Evolutionary conservation across 2,113 vertebrate species (phyloP), one percentile per base, ranked within the genome.

Genomic region (Phyllostomus hastatus): DNA sequence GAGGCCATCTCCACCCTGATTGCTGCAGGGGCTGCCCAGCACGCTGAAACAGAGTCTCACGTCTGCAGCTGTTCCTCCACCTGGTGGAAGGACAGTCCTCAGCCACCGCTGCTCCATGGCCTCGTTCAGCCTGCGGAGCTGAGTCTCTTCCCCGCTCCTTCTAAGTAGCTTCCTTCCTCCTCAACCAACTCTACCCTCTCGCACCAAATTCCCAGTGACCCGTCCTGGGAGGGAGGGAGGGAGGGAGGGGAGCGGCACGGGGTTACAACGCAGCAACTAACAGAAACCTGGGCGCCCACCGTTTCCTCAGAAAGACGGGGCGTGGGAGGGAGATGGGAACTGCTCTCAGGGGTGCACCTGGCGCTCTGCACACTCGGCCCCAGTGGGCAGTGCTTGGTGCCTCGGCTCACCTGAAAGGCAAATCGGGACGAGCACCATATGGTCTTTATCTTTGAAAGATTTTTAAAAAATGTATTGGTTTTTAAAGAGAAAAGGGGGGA

Each of bases 331-430:
- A 80, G 81, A 11, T 0, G 10, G 80, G 33, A 67, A 35, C 78
- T 7, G 43, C 38, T 38, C 73, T 33, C 5, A 41, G 75, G 46
- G 61, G 64, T 28, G 46, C 9, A 0, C 28, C 82, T 50, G n/a
- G 57, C 54, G 78, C 64, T 91, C 76, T 52, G n/a, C 69, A 26
- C 22, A 70, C 1, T 24, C 8, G 38, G 35, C 5, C 1, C n/a
- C 9, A 3, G 16, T 7, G n/a, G 69, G 14, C 16, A 4, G 14
- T 46, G 54, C 67, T 66, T 2, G 0, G 12, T 84, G 84, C 52
- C 88, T 92, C 38, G 19, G 50, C 94, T 85, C 94, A 93, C 46
- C 10, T 41, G 69, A 38, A 69, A n/a, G 59, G 78, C 57, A 70
- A 76, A 50, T 61, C n/a, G 50, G 64, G 50, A 50, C n/a, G 83